Evolutionary conservation across 2,113 vertebrate genomes (phyloP).

Genomic region (Struthio camelus): DNA sequence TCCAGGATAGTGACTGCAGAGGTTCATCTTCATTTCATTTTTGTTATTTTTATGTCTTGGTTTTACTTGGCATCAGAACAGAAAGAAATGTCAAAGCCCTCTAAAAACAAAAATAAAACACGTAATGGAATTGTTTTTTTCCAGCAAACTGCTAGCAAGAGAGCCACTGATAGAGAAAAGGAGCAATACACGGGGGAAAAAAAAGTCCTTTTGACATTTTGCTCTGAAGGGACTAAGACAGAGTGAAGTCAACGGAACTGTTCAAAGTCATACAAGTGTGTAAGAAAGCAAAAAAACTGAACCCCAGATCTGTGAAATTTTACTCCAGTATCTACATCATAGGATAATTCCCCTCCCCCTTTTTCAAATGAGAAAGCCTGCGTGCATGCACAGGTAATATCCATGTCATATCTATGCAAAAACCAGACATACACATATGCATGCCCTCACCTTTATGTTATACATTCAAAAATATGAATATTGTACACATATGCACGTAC

Average conservation of each 20-base stretch:
- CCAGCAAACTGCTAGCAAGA: slow-evolving; percentile 10
- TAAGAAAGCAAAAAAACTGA: background rate
- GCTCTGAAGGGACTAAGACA: background rate
- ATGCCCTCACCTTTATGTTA: background rate
- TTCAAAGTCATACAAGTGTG: background rate
- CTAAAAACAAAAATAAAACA: slow-evolving; percentile 19
- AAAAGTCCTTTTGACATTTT: background rate
- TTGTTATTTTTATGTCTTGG: background rate
- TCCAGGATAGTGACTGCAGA: background rate
- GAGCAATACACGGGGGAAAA: background rate
- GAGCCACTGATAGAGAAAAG: background rate
- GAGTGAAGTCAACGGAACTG: background rate
- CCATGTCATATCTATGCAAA: background rate
- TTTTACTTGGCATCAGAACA: slow-evolving; percentile 22
- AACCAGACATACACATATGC: background rate
- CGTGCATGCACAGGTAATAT: background rate
- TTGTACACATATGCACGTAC: background rate
- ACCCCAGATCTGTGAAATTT: background rate
- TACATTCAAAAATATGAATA: background rate
- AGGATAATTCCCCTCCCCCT: background rate
- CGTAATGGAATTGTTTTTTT: background rate
- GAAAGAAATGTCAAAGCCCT: slow-evolving; percentile 34
- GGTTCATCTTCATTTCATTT: background rate
- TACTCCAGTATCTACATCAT: background rate
- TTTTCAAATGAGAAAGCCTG: background rate